Base-by-base conservation (phyloP, 2,888 invertebrate genomes). In the Pristionchus japonicus region DNA sequence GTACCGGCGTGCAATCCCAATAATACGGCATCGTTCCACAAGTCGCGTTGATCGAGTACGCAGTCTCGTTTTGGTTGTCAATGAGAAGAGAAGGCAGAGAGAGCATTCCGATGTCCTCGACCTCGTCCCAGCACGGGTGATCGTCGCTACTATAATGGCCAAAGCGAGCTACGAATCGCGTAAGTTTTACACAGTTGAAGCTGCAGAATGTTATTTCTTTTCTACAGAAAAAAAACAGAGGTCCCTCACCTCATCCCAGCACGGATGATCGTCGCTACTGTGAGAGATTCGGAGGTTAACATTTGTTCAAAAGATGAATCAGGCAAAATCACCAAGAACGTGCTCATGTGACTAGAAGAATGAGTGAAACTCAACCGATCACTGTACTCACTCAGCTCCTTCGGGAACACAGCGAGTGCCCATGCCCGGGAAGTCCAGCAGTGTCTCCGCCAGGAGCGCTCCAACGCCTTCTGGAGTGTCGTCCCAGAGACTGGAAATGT, bases 1-100 rank as follows among this genome's bases (percentile, higher is more conserved):
- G 11, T 83, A 89, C 89, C 89, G 89, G 70, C 11, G 92, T 91
- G 83, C 93, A 93, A 82, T 92, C 92, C 93, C 93, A 93, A 15
- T 91, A 91, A 40, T 87, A 88, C 27, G 89, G 88, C 15, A 86
- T 57, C 87, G 92, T 92, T 47, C 89, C 92, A 70, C 93, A 93
- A 2, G 57, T 86, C 86, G 40, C 31, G 13, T 86, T n/a, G 27
- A 86, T 34, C 1, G 11, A 49, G 70, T 86, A 86, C 20, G 70
- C 40, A 0, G 49, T 70, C 23, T 34, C 27, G 20, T 34, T 34
- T 34, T 43, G 31, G 7, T 34, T 27, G 49, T 86, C 86, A 17
- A n/a, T 27, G 34, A 86, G 27, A 0, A 86, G 15, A 0, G 47
- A 20, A 23, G 15, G 17, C 27, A 67, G 0, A 0, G 70, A 43